Base-by-base conservation (phyloP, 2,113 vertebrate genomes). In the Athene noctua region DNA sequence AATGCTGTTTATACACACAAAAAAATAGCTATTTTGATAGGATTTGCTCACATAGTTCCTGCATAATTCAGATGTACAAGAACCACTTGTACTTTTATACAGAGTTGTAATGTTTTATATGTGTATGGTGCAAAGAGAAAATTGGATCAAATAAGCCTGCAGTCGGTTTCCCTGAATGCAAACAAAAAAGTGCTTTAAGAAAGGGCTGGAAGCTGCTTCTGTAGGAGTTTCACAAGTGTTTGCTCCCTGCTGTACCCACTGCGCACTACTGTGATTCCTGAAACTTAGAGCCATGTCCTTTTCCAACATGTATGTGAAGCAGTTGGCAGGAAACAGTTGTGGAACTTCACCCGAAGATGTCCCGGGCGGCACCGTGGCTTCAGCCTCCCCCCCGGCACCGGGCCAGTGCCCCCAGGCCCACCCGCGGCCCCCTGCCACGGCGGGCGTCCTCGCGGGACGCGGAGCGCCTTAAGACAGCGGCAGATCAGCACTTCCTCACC, bases 21-120 rank as follows among this genome's bases (percentile, higher is more conserved):
- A 96, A 96, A 97, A 92, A 97, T 97, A 98, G 98, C 98, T 98
- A 98, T 98, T 98, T 98, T 98, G 98, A 98, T 98, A 98, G 98
- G 98, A 98, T 98, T 98, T 98, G 98, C 98, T 98, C 98, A 98
- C 97, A 97, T 98, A 98, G 97, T 97, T 98, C 97, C 98, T 98
- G 97, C 97, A 96, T 98, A 97, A 96, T 98, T 98, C 96, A 98
- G 95, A 98, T 96, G 98, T 98, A 98, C 98, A 98, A 98, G 98
- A 97, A 96, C 95, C 96, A 97, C 98, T 98, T 98, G 98, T 98
- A 98, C 97, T 98, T 98, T 98, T 98, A 98, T 98, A 97, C 92
- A 97, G 97, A 98, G 91, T 97, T 97, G 97, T 98, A 97, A 98
- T 94, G 97, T 98, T 98, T 98, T 98, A 96, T 98, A 98, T 97